A percentile compares a stretch with the other conserved stretches of the same genome.
Conservation (phyloP, 2,888 invertebrate genomes). For the Scrobipalpa costella region DNA sequence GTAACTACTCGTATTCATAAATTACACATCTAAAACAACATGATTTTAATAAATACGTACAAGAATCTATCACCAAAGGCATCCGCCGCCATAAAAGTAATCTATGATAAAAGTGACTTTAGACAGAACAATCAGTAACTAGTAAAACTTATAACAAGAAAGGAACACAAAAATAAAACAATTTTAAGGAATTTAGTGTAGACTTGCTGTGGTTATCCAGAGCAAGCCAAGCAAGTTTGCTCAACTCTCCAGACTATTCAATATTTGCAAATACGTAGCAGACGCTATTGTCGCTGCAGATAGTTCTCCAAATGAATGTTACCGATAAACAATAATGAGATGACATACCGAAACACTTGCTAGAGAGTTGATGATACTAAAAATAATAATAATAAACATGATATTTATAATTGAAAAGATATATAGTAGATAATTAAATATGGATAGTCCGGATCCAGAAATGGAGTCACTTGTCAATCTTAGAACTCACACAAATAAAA, state of each 20-base stretch:
- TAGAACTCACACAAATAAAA: no score
- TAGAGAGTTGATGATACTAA: background rate
- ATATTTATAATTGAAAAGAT: background rate
- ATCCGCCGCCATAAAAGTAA: no score
- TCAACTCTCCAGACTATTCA: constrained; percentile 46
- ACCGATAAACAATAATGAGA: constrained; percentile 15
- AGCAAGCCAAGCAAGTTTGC: constrained; percentile 36
- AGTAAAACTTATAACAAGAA: background rate
- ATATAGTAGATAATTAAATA: background rate
- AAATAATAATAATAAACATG: background rate
- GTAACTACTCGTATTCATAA: no score
- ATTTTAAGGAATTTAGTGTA: background rate
- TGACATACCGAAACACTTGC: background rate
- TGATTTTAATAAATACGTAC: no score
- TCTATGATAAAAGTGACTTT: no score
- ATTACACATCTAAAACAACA: no score
- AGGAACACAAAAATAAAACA: background rate
- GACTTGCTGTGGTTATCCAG: background rate
- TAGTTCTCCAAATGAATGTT: constrained; percentile 18
- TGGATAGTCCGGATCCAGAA: no score
- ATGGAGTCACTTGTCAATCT: no score
- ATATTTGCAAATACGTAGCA: constrained; percentile 47
- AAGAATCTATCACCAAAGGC: no score
- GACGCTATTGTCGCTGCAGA: constrained; percentile 23
- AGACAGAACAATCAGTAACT: no score